Base-by-base conservation (phyloP, 2,113 vertebrate species). In the Syngnathus floridae region DNA sequence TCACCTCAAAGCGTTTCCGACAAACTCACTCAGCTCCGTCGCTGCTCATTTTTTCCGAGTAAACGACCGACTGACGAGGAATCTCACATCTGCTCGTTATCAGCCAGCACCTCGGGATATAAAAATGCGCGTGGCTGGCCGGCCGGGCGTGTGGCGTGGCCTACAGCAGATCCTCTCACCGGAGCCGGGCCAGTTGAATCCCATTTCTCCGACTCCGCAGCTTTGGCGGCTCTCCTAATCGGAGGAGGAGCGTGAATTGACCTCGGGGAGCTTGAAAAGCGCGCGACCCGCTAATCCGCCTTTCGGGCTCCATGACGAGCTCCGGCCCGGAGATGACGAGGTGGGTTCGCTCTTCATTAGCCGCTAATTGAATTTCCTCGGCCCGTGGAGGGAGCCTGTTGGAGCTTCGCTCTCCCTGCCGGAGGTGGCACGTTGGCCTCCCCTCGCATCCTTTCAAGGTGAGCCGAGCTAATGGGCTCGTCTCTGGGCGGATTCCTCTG, bases 321-420 rank as follows among this genome's bases (percentile, higher is more conserved):
- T 73, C 58, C 55, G 71, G 70, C 66, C 61, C 56, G 58, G 70
- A 64, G 66, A 49, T 19, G 41, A 46, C 77, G 75, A 77, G 78
- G 78, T 80, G 75, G 68, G 73, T 72, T 78, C 77, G 72, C 75
- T 87, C 80, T 79, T 81, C 82, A 80, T 88, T 86, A 86, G 79
- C 46, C 76, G 71, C 67, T 78, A 84, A 87, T 86, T 83, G 85
- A 84, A 81, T 86, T 85, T 81, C 76, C 64, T 10, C 56, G 52
- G 74, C 76, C 55, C n/a, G 22, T 45, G 70, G 67, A 56, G 77
- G 69, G 71, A 85, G 70, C 77, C 76, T 79, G 79, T 69, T 67
- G 56, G 4, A 46, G 74, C 54, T 67, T 67, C 58, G n/a, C 67
- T 72, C 71, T 72, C 74, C 67, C 78, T 67, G 73, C 74, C 60